Conservation (phyloP, 2,888 invertebrate genomes). For the Drosophila nr. fundita region DNA sequence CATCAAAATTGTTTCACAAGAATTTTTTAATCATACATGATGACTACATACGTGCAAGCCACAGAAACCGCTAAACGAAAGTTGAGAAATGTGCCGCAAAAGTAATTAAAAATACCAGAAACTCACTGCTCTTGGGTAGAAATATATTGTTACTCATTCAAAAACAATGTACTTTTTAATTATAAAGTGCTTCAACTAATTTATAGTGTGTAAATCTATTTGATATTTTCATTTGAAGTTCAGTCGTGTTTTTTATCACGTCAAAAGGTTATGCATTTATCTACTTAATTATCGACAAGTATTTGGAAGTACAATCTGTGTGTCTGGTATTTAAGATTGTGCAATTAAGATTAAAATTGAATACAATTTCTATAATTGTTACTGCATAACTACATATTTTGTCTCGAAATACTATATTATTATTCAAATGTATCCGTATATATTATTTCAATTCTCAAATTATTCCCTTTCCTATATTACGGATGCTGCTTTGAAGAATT, state of each 20-base stretch:
- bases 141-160: constrained; percentile 4
- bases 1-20: constrained; percentile 72
- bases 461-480: too few relatives aligned
- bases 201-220: background rate
- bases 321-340: background rate
- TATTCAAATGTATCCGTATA: background rate
- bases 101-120: constrained; percentile 59
- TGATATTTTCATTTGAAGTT: constrained; percentile 4
- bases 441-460: constrained; percentile 4
- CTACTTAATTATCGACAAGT: background rate
- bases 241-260: background rate
- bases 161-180: background rate
- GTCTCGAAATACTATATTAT: background rate
- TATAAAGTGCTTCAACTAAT: constrained; percentile 4
- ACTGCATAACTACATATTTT: background rate
- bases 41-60: constrained; percentile 53
- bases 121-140: constrained; percentile 11
- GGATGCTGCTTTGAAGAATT: background rate
- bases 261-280: background rate
- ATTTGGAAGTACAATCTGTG: background rate
- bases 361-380: background rate
- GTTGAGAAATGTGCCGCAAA: constrained; percentile 32
- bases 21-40: constrained; percentile 78
- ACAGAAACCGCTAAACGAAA: constrained; percentile 33
- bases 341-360: constrained; percentile 2